These are phyloP conservation scores for Rhinolophus ferrumequinum DNA, from an alignment of 2,113 vertebrate species.

Conservation along the genomic window DNA sequence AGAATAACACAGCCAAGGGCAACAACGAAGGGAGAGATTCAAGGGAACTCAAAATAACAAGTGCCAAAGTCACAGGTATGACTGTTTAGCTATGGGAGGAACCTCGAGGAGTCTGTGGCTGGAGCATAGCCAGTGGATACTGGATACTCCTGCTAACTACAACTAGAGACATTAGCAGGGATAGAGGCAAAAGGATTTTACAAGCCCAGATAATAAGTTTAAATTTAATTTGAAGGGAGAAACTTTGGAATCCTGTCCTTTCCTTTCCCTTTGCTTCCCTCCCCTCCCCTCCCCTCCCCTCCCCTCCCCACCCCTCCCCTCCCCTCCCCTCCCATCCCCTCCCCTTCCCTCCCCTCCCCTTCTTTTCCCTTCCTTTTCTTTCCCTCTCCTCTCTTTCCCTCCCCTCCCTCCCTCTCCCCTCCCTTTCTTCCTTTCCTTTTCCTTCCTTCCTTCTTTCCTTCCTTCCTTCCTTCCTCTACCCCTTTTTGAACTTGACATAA, in stretches of 20 bases:
- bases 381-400: background rate
- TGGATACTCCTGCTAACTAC: rapidly evolving
- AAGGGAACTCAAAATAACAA: background rate
- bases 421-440: too few species aligned
- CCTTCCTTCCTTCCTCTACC: rapidly evolving
- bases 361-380: too few species aligned
- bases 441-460: background rate
- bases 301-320: rapidly evolving
- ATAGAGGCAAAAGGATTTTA: background rate
- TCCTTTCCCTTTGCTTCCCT: too few species aligned
- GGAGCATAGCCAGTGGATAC: background rate
- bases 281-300: rapidly evolving
- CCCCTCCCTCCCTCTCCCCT: too few species aligned
- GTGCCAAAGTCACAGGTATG: background rate
- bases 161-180: background rate
- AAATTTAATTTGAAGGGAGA: background rate
- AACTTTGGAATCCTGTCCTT: background rate
- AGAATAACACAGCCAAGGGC: background rate
- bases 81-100: background rate
- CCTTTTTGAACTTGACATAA: background rate
- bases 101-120: background rate
- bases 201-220: background rate
- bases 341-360: too few species aligned
- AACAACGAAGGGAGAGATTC: background rate
- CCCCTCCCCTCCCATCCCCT: too few species aligned